Evolutionary conservation across 2,797 vertebrate genomes (phyloP).

Genomic region (Cryptoprocta ferox): DNA sequence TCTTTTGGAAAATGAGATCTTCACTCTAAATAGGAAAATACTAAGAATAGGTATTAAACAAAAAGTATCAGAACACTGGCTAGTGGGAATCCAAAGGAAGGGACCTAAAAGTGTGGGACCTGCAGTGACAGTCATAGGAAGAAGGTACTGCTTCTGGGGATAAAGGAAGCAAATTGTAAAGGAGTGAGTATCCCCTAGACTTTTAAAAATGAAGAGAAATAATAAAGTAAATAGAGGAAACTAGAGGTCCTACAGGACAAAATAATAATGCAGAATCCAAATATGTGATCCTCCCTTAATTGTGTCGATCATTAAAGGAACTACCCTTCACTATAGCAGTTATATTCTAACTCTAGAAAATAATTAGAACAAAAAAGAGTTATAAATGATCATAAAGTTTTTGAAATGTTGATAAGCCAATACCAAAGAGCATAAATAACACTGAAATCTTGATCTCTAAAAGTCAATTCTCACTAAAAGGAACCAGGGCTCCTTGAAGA

Average conservation of each 20-base stretch:
- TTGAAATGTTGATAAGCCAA: neutral
- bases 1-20: neutral
- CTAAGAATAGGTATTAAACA: neutral
- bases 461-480: slow-evolving; percentile 6
- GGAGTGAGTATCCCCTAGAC: neutral
- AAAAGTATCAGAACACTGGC: neutral
- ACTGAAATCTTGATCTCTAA: slow-evolving; percentile 18
- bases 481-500: neutral
- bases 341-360: neutral
- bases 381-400: neutral
- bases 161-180: neutral
- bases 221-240: neutral
- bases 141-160: neutral
- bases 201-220: slow-evolving; percentile 4
- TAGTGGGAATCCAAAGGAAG: neutral
- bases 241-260: neutral
- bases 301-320: neutral
- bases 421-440: neutral
- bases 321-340: neutral
- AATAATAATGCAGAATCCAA: neutral
- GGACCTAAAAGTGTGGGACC: neutral
- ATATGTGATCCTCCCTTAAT: neutral
- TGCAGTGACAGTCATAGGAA: neutral
- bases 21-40: neutral
- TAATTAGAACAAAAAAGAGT: neutral